Percentiles rank a stretch among this genome's conserved stretches.
Evolutionary conservation across 2,888 invertebrate species (phyloP).

Genomic region (Tenthredo amoena): DNA sequence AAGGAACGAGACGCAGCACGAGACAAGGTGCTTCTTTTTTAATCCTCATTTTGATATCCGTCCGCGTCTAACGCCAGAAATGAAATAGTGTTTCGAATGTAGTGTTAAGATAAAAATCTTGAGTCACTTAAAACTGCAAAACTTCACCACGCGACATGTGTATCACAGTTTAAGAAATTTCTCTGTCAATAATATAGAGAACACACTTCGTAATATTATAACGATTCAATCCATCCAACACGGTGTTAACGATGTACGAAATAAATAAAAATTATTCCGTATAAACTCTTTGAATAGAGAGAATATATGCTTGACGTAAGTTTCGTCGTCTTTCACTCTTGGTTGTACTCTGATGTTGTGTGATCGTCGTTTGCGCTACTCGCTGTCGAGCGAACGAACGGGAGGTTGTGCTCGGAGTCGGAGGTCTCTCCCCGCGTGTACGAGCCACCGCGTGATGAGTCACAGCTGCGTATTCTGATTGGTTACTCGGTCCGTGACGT

Average conservation of each 20-base stretch:
- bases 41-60: slow-evolving; percentile 80
- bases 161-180: neutral
- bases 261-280: neutral
- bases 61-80: neutral
- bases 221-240: neutral
- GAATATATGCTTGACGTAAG: neutral
- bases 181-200: neutral
- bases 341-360: neutral
- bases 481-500: slow-evolving; percentile 67
- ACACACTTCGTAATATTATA: neutral
- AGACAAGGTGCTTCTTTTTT: slow-evolving; percentile 84
- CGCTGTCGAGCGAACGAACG: slow-evolving; percentile 18
- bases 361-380: slow-evolving; percentile 19
- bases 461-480: slow-evolving; percentile 65
- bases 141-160: neutral
- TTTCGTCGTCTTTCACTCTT: neutral
- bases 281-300: neutral
- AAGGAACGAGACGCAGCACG: slow-evolving; percentile 82
- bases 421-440: slow-evolving; percentile 54
- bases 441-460: slow-evolving; percentile 70
- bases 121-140: neutral
- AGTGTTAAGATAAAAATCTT: neutral
- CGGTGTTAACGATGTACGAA: neutral
- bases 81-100: neutral
- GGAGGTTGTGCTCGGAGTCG: slow-evolving; percentile 36